phyloP scores from a whole-genome alignment of 2,113 vertebrate species.

The Anoura caudifer region DNA sequence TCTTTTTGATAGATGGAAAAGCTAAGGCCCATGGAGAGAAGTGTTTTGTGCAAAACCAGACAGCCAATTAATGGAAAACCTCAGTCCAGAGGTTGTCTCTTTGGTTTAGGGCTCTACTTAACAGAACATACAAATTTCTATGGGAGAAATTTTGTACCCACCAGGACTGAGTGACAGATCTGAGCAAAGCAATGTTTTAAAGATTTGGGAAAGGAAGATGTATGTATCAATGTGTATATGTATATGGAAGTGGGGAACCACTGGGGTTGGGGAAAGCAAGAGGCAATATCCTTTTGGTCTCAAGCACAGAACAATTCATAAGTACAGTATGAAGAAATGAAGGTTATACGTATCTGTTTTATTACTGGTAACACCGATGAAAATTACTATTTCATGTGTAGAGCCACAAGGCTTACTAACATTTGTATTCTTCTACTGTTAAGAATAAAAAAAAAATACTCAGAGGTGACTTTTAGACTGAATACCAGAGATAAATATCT shows the following conservation, averaged over 20 bases:
- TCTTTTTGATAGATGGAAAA: not conserved
- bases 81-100: not conserved
- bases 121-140: not conserved
- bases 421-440: not conserved
- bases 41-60: not conserved
- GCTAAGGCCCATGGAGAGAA: not conserved
- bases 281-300: not conserved
- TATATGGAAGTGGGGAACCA: not conserved
- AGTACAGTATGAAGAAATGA: not conserved
- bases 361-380: not conserved
- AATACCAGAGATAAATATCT: not conserved
- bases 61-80: not conserved
- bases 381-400: not conserved
- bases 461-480: not conserved
- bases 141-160: not conserved
- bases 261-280: not conserved
- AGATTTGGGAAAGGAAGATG: not conserved
- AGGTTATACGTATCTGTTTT: not conserved
- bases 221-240: not conserved
- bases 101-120: not conserved
- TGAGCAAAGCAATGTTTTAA: not conserved
- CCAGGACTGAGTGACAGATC: not conserved
- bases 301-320: not conserved
- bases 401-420: not conserved
- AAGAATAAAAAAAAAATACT: not conserved